phyloP scores from a whole-genome alignment of 2,797 vertebrate genomes.

The Melopsittacus undulatus region DNA sequence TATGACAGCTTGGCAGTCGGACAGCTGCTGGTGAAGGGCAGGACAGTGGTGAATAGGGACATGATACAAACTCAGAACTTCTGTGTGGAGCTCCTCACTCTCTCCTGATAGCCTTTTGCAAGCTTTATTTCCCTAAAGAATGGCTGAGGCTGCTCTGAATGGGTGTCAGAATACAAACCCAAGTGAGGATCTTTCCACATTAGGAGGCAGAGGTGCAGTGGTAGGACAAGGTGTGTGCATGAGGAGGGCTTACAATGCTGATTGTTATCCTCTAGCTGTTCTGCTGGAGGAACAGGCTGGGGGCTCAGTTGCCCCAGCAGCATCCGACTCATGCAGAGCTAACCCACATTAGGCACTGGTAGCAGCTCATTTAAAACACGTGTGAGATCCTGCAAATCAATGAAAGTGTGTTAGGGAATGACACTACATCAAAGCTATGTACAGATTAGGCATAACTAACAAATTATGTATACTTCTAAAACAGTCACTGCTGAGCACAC shows the following conservation, averaged over 20 bases:
- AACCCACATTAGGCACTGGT: not conserved
- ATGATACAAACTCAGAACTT: not conserved
- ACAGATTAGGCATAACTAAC: conserved; percentile 69
- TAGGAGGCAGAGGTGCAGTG: not conserved
- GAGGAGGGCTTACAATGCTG: not conserved
- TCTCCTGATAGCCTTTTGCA: not conserved
- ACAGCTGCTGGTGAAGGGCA: not conserved
- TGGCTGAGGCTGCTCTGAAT: not conserved
- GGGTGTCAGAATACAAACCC: not conserved
- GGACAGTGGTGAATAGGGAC: not conserved
- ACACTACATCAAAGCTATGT: conserved; percentile 58
- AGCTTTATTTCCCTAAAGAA: not conserved
- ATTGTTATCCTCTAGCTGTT: not conserved
- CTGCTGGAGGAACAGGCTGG: not conserved
- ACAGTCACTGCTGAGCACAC: conserved; percentile 71
- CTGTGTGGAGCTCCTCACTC: not conserved
- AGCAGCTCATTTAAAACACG: not conserved
- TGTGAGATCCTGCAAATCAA: conserved; percentile 3
- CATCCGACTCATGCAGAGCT: not conserved
- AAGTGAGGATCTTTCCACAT: not conserved
- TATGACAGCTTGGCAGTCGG: not conserved
- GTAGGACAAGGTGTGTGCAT: not conserved
- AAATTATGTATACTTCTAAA: conserved; percentile 74
- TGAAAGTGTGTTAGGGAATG: conserved; percentile 40
- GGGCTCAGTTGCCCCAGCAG: not conserved